Percentiles rank a stretch among this genome's conserved stretches.
These are phyloP conservation scores for Drosophila leontia DNA, from an alignment of 1,140 invertebrate species.

Conservation along the genomic window DNA sequence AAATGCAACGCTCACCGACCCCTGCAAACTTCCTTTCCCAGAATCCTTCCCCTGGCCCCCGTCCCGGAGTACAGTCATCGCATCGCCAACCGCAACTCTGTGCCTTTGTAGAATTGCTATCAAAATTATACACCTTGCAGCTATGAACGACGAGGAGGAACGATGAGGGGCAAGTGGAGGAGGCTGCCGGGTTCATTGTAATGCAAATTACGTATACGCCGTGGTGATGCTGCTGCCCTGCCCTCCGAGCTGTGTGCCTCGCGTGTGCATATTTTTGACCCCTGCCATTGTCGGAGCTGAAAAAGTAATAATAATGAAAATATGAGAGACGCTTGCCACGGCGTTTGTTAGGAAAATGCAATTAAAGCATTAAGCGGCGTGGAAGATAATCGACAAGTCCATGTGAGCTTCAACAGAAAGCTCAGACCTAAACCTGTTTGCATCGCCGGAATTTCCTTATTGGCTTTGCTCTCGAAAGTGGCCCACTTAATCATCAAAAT, in stretches of 20 bases:
- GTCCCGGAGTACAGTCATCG: neutral
- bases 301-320: conserved; percentile 66
- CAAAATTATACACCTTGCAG: conserved; percentile 80
- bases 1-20: conserved; percentile 60
- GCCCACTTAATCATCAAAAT: conserved; percentile 64
- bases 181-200: conserved; percentile 62
- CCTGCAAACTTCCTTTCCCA: conserved; percentile 10
- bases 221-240: conserved; percentile 39
- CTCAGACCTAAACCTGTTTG: conserved; percentile 18
- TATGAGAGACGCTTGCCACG: conserved; percentile 30
- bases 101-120: conserved; percentile 67
- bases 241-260: conserved; percentile 14
- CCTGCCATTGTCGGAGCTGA: conserved; percentile 43
- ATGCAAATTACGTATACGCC: conserved; percentile 79
- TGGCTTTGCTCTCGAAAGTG: conserved; percentile 47
- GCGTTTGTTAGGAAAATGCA: conserved; percentile 49
- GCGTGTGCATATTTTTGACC: conserved; percentile 41
- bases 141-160: conserved; percentile 13
- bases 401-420: conserved; percentile 4
- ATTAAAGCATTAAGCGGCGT: conserved; percentile 60
- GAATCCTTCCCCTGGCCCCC: neutral
- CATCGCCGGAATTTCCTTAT: conserved; percentile 38
- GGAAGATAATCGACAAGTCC: conserved; percentile 47
- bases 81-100: conserved; percentile 26
- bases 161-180: neutral